phyloP scores from a whole-genome alignment of 2,113 vertebrate species.

The Quiscalus mexicanus region DNA sequence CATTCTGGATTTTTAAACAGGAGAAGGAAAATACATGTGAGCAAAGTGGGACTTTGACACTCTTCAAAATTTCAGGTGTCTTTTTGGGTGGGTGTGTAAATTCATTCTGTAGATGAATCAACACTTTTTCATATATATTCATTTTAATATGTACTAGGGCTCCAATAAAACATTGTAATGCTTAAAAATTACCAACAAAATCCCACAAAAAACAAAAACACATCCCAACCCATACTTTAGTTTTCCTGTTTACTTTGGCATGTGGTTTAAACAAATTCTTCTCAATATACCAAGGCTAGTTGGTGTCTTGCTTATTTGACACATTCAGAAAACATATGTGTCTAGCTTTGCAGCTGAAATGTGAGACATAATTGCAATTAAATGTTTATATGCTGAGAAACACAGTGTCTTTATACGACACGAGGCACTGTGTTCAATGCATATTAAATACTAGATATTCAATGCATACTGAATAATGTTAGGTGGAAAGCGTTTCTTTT shows the following conservation, averaged over 20 bases:
- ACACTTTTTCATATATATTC: neutral
- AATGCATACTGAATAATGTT: neutral
- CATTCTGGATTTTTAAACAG: neutral
- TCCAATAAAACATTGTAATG: neutral
- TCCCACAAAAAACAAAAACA: neutral
- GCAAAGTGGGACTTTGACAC: neutral
- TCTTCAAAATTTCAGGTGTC: neutral
- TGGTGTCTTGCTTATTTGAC: constrained; percentile 46
- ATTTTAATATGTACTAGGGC: neutral
- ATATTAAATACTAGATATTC: neutral
- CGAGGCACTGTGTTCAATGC: neutral
- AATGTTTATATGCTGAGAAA: constrained; percentile 6
- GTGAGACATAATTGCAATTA: constrained; percentile 31
- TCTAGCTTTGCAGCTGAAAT: constrained; percentile 45
- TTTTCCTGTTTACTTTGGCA: constrained; percentile 33
- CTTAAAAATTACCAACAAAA: neutral
- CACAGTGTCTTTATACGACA: neutral
- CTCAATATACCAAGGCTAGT: neutral
- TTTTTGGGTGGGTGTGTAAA: neutral
- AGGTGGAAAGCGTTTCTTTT: neutral
- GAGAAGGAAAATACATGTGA: neutral
- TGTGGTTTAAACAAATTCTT: constrained; percentile 9
- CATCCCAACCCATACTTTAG: neutral
- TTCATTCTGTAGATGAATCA: neutral
- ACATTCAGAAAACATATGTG: neutral